Conservation (phyloP, 1,140 invertebrate genomes). For the Leptinotarsa defecta region DNA sequence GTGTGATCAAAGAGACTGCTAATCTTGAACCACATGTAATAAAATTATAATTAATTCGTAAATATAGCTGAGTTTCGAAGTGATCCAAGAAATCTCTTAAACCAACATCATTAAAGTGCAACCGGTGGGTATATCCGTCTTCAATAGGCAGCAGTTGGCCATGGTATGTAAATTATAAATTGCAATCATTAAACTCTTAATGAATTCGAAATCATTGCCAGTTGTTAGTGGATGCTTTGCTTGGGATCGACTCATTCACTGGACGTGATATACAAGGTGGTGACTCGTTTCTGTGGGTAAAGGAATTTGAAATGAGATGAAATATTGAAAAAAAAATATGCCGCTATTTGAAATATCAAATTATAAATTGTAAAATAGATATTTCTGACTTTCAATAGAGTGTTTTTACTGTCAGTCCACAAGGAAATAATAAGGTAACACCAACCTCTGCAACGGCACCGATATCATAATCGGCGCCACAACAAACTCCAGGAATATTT, state of each 20-base stretch:
- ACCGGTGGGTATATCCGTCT: conserved; percentile 2
- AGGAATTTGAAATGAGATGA: too few relatives aligned
- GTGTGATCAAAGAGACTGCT: not conserved
- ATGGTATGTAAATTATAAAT: not conserved
- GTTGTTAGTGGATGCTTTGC: not conserved
- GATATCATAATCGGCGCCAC: too few relatives aligned
- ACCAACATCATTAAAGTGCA: not conserved
- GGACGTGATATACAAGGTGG: too few relatives aligned
- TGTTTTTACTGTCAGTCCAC: too few relatives aligned
- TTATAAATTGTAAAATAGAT: too few relatives aligned
- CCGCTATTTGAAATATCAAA: too few relatives aligned
- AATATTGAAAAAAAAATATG: too few relatives aligned
- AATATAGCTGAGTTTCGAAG: not conserved
- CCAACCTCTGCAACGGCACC: too few relatives aligned
- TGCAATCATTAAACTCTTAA: conserved; percentile 1
- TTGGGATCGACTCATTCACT: not conserved
- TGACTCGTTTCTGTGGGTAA: too few relatives aligned
- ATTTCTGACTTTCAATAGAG: too few relatives aligned
- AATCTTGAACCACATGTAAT: not conserved
- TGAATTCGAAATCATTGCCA: conserved; percentile 6
- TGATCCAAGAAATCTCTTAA: not conserved
- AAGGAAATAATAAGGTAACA: too few relatives aligned
- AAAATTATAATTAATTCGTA: not conserved
- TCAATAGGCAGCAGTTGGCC: conserved; percentile 2
- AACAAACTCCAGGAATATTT: too few relatives aligned